These are phyloP conservation scores for Dasyprocta punctata DNA, from an alignment of 2,113 vertebrate species.

Conservation along the genomic window DNA sequence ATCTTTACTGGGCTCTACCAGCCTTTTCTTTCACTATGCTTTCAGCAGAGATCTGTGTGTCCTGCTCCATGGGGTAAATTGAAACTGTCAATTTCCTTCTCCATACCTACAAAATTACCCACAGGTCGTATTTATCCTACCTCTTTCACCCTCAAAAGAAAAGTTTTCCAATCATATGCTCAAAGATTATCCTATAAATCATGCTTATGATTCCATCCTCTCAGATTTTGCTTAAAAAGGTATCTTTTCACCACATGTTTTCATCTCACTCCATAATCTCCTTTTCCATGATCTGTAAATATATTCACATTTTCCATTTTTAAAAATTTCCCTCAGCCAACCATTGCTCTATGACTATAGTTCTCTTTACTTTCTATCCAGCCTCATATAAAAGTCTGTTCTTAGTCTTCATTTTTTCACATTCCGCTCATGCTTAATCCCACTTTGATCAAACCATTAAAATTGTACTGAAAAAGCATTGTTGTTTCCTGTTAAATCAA, in stretches of 20 bases:
- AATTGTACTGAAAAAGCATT: background rate
- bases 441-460: background rate
- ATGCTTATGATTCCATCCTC: background rate
- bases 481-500: conserved; percentile 1
- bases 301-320: background rate
- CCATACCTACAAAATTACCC: background rate
- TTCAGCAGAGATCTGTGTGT: conserved; percentile 2
- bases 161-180: conserved; percentile 5
- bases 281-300: background rate
- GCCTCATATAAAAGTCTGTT: background rate
- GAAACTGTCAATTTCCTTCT: background rate
- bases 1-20: background rate
- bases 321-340: background rate
- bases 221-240: background rate
- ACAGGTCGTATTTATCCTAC: background rate
- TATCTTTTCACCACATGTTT: background rate
- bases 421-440: conserved; percentile 4
- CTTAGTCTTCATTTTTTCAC: conserved; percentile 14
- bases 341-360: background rate
- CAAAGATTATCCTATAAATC: background rate
- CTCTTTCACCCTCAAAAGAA: background rate
- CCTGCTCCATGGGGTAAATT: background rate
- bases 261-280: background rate
- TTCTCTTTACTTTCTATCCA: background rate
- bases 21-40: background rate